phyloP scores from a whole-genome alignment of 2,113 vertebrate genomes.

The Benitochromis conjunctus region DNA sequence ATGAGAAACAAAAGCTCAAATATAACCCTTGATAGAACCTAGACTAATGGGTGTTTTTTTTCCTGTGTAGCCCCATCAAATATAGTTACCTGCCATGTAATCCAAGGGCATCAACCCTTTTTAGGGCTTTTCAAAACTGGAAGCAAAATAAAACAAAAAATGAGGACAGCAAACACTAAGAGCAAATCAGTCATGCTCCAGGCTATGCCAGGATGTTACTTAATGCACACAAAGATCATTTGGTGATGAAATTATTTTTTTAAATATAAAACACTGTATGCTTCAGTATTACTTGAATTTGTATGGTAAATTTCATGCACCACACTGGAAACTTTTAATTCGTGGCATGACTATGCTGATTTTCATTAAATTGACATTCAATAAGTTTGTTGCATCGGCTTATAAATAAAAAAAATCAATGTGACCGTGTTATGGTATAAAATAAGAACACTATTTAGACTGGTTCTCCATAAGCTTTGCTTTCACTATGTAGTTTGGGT shows the following conservation, averaged over 20 bases:
- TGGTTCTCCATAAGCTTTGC: background rate
- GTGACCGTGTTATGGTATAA: background rate
- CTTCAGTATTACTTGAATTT: background rate
- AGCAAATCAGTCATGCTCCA: background rate
- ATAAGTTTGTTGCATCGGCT: background rate
- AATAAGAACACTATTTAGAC: background rate
- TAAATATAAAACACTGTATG: background rate
- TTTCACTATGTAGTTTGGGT: background rate
- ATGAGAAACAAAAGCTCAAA: background rate
- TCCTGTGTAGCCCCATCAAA: background rate
- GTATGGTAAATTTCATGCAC: background rate
- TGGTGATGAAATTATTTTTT: background rate
- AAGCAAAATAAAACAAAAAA: background rate
- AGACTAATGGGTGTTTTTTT: background rate
- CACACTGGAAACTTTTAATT: background rate
- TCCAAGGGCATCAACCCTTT: background rate
- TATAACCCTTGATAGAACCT: background rate
- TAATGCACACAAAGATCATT: background rate
- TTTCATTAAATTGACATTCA: background rate
- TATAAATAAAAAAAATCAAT: background rate
- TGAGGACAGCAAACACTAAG: background rate
- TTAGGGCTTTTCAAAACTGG: background rate
- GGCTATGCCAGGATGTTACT: background rate
- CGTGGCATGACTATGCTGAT: background rate
- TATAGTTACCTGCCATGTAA: background rate